Evolutionary conservation across 2,113 vertebrate genomes (phyloP).

Genomic region (Cyanoliseus patagonus): DNA sequence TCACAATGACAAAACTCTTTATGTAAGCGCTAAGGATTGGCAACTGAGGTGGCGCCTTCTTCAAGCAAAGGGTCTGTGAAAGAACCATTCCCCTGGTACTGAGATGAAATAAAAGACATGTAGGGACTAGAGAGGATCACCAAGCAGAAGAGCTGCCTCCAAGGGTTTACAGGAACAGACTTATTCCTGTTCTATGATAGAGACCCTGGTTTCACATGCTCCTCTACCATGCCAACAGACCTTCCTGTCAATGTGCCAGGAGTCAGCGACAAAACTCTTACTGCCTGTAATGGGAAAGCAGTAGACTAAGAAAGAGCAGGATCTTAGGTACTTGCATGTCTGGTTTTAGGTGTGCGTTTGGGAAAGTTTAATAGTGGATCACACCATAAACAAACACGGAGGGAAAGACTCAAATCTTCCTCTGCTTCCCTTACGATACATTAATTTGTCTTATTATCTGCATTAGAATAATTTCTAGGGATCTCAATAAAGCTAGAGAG

Average conservation of each 20-base stretch:
- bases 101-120: slow-evolving; percentile 12
- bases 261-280: not conserved
- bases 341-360: not conserved
- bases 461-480: not conserved
- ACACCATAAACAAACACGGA: not conserved
- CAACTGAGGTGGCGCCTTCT: slow-evolving; percentile 4
- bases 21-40: not conserved
- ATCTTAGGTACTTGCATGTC: not conserved
- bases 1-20: not conserved
- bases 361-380: not conserved
- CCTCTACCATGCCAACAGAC: not conserved
- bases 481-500: not conserved
- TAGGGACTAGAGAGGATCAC: not conserved
- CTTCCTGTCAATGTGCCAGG: not conserved
- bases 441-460: not conserved
- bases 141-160: not conserved
- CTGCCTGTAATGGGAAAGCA: not conserved
- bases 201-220: not conserved
- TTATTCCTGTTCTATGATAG: not conserved
- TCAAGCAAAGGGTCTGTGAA: slow-evolving; percentile 47
- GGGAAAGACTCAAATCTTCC: not conserved
- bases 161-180: not conserved
- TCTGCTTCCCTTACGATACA: not conserved
- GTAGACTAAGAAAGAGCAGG: not conserved
- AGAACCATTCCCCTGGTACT: not conserved